These are phyloP conservation scores for Orientallactaga sibirica DNA, from an alignment of 2,797 vertebrate genomes.

Conservation along the genomic window DNA sequence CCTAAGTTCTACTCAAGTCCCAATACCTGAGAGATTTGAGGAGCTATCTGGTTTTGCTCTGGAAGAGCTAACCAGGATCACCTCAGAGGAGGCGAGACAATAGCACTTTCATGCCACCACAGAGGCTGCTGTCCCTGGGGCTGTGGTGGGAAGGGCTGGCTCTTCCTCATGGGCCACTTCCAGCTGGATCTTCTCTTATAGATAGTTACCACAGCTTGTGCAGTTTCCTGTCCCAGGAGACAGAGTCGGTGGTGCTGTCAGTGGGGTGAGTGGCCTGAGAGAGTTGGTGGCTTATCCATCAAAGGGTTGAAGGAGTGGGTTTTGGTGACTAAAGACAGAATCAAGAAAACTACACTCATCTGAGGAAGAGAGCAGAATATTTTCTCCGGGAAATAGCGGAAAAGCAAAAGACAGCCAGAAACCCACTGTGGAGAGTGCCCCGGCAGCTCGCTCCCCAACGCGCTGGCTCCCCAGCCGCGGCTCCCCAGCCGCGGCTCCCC, in stretches of 20 bases:
- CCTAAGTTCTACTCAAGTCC: too few species aligned
- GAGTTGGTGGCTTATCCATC: background rate
- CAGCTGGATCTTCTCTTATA: background rate
- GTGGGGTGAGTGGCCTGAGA: conserved; percentile 24
- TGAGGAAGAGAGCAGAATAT: too few species aligned
- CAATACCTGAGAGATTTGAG: background rate
- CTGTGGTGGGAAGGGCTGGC: background rate
- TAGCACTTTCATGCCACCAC: fast-evolving
- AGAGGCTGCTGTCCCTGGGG: background rate
- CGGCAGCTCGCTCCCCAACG: too few species aligned
- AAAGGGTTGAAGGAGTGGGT: background rate
- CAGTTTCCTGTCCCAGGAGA: background rate
- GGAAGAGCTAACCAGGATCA: background rate
- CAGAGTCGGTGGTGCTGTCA: background rate
- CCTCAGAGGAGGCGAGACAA: background rate
- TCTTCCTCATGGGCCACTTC: background rate
- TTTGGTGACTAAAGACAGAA: background rate
- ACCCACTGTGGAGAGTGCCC: too few species aligned
- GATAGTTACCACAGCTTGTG: background rate
- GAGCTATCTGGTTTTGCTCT: background rate
- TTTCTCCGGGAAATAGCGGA: too few species aligned
- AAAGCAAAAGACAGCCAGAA: too few species aligned
- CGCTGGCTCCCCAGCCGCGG: too few species aligned
- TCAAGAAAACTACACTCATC: too few species aligned
- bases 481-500: too few species aligned